phyloP scores from a whole-genome alignment of 2,797 vertebrate species.

The Halcyon smyrnensis region DNA sequence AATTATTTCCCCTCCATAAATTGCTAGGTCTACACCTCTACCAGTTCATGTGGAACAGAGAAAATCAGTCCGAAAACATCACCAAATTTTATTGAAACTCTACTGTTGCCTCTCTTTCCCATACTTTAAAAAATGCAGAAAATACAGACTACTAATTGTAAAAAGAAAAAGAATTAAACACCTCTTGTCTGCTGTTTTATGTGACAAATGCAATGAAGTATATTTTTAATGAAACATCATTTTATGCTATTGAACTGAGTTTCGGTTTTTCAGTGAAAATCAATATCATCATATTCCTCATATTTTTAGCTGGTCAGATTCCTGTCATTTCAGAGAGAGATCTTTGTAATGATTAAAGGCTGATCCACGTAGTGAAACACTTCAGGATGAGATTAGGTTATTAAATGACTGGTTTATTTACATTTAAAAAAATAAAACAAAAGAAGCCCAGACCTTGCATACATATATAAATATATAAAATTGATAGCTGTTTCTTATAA shows the following conservation, averaged over 20 bases:
- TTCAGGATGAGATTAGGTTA: neutral
- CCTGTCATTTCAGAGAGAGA: neutral
- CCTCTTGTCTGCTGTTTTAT: neutral
- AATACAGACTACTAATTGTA: neutral
- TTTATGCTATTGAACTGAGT: neutral
- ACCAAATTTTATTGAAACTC: neutral
- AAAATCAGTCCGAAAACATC: neutral
- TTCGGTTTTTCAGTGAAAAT: neutral
- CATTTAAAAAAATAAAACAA: neutral
- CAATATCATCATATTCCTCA: neutral
- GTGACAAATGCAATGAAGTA: neutral
- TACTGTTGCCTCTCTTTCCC: neutral
- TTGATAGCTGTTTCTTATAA: neutral
- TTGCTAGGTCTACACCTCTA: neutral
- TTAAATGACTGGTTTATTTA: neutral
- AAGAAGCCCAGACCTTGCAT: neutral
- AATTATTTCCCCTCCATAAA: neutral
- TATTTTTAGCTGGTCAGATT: neutral
- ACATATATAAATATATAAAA: neutral
- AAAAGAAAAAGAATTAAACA: rapidly evolving
- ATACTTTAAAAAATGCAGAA: neutral
- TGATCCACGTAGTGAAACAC: neutral
- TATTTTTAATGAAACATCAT: neutral
- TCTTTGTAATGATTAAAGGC: neutral
- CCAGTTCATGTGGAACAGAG: neutral